A percentile compares a stretch with the other conserved stretches of the same genome.
phyloP scores from a whole-genome alignment of 2,888 invertebrate species.

The Pristionchus exspectatus region DNA sequence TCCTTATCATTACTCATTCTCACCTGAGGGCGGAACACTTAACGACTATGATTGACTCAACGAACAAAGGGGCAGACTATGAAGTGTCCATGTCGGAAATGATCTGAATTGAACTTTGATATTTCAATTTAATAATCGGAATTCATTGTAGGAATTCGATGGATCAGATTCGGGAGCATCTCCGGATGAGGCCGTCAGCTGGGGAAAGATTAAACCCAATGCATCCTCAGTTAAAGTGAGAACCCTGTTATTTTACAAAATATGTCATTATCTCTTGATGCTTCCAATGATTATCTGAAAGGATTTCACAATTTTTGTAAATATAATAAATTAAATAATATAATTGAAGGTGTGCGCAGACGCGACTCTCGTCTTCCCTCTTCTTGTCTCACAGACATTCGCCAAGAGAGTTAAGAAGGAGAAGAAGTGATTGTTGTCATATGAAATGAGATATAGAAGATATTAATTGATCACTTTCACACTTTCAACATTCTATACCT shows the following conservation, averaged over 20 bases:
- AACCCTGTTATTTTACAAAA: neutral
- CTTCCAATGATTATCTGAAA: neutral
- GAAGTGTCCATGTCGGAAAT: neutral
- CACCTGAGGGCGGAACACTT: constrained; percentile 45
- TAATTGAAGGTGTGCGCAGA: constrained; percentile 83
- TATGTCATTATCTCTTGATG: neutral
- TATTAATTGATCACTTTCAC: neutral
- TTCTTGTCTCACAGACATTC: constrained; percentile 96
- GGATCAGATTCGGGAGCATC: constrained; percentile 94
- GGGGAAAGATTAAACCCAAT: constrained; percentile 87
- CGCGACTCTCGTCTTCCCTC: constrained; percentile 93
- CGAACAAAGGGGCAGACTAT: constrained; percentile 1
- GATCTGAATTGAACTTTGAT: neutral
- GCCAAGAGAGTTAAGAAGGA: constrained; percentile 81
- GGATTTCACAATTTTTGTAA: neutral
- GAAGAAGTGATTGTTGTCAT: neutral
- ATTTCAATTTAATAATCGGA: neutral
- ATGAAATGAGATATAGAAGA: neutral
- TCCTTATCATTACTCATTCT: constrained; percentile 43
- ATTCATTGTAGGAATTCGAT: constrained; percentile 88
- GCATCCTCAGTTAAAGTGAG: constrained; percentile 45
- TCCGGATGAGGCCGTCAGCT: constrained; percentile 98
- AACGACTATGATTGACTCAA: constrained; percentile 29
- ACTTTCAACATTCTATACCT: neutral
- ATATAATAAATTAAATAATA: neutral